phyloP scores from a whole-genome alignment of 2,888 invertebrate genomes.

The Dioctria rufipes region DNA sequence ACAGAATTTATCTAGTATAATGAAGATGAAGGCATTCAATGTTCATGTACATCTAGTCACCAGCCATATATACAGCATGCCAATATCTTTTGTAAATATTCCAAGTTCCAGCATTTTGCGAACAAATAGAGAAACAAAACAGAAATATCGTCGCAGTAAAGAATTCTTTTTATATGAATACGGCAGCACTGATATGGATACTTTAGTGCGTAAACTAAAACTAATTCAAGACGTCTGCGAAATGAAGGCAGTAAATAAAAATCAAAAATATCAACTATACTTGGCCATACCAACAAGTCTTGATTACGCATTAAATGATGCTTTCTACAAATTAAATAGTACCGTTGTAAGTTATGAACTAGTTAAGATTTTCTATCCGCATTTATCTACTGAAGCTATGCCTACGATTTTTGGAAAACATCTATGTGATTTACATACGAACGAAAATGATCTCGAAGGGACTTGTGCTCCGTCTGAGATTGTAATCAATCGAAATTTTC shows the following conservation, averaged over 20 bases:
- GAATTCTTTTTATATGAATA: conserved; percentile 82
- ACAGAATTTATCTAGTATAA: conserved; percentile 76
- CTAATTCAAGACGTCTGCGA: conserved; percentile 76
- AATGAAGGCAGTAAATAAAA: conserved; percentile 72
- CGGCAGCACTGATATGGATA: conserved; percentile 76
- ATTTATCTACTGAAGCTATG: conserved; percentile 80
- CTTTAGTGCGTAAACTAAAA: conserved; percentile 75
- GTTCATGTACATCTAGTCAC: conserved; percentile 80
- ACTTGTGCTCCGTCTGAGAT: conserved; percentile 64
- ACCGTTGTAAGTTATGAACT: conserved; percentile 72
- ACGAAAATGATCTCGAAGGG: conserved; percentile 65
- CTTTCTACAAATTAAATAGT: conserved; percentile 69
- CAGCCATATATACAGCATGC: conserved; percentile 84
- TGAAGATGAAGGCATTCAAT: conserved; percentile 72
- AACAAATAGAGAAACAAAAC: conserved; percentile 74
- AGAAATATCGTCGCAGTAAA: conserved; percentile 77
- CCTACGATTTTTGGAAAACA: conserved; percentile 74
- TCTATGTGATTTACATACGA: conserved; percentile 68
- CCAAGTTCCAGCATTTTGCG: conserved; percentile 77
- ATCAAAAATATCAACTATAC: conserved; percentile 77
- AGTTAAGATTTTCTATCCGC: conserved; percentile 80
- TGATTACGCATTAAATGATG: conserved; percentile 74
- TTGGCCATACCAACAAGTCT: conserved; percentile 81
- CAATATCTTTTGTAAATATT: conserved; percentile 80
- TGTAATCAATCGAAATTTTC: conserved; percentile 52